Conservation (phyloP, 2,888 invertebrate species). For the Callyntrura sp. region DNA sequence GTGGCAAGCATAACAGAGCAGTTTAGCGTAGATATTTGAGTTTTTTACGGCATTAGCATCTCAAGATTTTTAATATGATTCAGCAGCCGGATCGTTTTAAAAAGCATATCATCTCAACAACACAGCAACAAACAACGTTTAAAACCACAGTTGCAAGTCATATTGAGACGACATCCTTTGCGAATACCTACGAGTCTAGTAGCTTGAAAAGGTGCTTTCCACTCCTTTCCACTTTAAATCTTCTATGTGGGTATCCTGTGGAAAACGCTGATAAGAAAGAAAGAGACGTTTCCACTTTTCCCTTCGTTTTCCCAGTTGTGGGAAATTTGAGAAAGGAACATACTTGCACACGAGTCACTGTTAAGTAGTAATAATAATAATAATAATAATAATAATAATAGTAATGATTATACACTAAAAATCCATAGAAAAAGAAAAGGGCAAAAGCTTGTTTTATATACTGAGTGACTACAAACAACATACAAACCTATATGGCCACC, state of each 20-base stretch:
- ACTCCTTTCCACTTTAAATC: constrained; percentile 68
- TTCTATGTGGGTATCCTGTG: constrained; percentile 69
- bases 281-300: constrained; percentile 39
- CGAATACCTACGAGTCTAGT: no score
- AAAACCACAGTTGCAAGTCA: no score
- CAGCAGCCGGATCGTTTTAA: constrained; percentile 52
- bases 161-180: no score
- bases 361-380: no score
- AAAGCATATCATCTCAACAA: constrained; percentile 16
- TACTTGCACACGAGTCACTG: no score
- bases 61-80: constrained; percentile 61
- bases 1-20: constrained; percentile 35
- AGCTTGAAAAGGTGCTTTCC: no score
- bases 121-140: constrained; percentile 37
- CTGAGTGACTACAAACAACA: no score
- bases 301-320: no score
- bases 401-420: constrained; percentile 3
- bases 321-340: no score
- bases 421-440: constrained; percentile 5
- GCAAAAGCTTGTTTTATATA: no score
- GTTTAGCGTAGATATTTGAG: constrained; percentile 46
- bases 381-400: constrained; percentile 4
- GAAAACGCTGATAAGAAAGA: constrained; percentile 71
- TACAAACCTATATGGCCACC: no score
- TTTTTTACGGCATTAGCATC: constrained; percentile 66